A percentile compares a stretch with the other conserved stretches of the same genome.
phyloP scores from a whole-genome alignment of 2,797 vertebrate species.

The Poecilia velifera region DNA sequence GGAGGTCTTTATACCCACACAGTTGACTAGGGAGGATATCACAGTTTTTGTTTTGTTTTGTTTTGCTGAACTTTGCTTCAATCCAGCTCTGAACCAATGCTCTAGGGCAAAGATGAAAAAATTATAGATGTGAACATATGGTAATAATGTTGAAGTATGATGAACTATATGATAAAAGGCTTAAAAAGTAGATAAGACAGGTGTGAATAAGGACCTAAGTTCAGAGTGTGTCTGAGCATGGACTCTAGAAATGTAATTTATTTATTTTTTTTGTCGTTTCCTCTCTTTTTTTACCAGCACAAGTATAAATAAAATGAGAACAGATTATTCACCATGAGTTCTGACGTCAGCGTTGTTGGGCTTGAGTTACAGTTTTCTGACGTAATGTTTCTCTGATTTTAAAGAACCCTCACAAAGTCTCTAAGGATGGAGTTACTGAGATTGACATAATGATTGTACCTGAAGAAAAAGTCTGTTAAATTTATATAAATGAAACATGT shows the following conservation, averaged over 20 bases:
- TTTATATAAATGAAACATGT: no score
- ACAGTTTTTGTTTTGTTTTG: slow-evolving; percentile 36
- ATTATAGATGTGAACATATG: slow-evolving; percentile 44
- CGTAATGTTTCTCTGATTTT: slow-evolving; percentile 6
- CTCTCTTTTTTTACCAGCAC: slow-evolving; percentile 22
- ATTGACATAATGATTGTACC: slow-evolving; percentile 8
- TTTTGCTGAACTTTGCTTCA: slow-evolving; percentile 14
- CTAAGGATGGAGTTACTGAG: not conserved
- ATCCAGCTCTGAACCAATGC: slow-evolving; percentile 39
- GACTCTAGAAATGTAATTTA: slow-evolving; percentile 21
- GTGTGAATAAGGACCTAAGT: slow-evolving; percentile 31
- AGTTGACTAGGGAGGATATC: slow-evolving; percentile 31
- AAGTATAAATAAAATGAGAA: slow-evolving; percentile 22
- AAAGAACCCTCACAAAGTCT: slow-evolving; percentile 8
- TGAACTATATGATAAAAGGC: slow-evolving; percentile 43
- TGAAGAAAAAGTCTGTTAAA: not conserved
- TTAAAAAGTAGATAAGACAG: slow-evolving; percentile 45
- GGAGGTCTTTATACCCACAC: slow-evolving; percentile 13
- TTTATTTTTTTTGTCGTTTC: not conserved
- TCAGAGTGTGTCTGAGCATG: slow-evolving; percentile 26
- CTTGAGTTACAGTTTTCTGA: slow-evolving; percentile 16
- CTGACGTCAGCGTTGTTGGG: slow-evolving; percentile 34
- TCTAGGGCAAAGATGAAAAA: slow-evolving; percentile 43
- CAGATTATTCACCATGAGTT: slow-evolving; percentile 41
- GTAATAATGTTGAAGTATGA: slow-evolving; percentile 31